Conservation (phyloP, 2,113 vertebrate genomes). For the Pampusana beccarii region DNA sequence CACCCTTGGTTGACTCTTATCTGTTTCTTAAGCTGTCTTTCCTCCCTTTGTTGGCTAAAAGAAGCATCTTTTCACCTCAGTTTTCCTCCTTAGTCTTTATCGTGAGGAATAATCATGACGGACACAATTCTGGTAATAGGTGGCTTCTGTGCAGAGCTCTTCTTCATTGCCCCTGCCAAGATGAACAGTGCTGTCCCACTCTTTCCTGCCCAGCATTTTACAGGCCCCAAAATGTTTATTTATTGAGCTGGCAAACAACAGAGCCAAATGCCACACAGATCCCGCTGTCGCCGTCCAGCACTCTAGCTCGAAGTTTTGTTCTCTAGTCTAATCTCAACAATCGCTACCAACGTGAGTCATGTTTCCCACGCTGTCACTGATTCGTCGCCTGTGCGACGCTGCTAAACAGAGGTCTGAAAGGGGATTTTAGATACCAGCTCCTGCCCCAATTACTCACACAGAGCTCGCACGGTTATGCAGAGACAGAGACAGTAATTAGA, state of each 20-base stretch:
- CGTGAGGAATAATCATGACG: neutral
- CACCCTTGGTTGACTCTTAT: neutral
- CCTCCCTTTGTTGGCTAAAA: neutral
- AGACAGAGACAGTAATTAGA: neutral
- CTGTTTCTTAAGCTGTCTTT: neutral
- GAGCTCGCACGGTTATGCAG: neutral
- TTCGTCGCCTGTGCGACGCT: slow-evolving; percentile 24
- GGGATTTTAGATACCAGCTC: slow-evolving; percentile 39
- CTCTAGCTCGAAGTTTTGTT: neutral
- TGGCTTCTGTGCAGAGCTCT: neutral
- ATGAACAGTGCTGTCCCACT: neutral
- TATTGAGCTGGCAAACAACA: neutral
- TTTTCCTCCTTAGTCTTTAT: neutral
- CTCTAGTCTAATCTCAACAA: neutral
- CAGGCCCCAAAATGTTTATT: neutral
- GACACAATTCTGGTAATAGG: neutral
- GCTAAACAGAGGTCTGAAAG: neutral
- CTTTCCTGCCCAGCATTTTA: neutral
- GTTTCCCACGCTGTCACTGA: slow-evolving; percentile 55
- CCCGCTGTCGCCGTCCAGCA: neutral
- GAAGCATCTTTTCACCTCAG: neutral
- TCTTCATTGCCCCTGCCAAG: neutral
- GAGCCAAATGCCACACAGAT: neutral
- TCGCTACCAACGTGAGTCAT: slow-evolving; percentile 22
- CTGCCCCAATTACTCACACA: slow-evolving; percentile 30